Conservation (phyloP, 2,113 vertebrate genomes). For the Madoqua kirkii region DNA sequence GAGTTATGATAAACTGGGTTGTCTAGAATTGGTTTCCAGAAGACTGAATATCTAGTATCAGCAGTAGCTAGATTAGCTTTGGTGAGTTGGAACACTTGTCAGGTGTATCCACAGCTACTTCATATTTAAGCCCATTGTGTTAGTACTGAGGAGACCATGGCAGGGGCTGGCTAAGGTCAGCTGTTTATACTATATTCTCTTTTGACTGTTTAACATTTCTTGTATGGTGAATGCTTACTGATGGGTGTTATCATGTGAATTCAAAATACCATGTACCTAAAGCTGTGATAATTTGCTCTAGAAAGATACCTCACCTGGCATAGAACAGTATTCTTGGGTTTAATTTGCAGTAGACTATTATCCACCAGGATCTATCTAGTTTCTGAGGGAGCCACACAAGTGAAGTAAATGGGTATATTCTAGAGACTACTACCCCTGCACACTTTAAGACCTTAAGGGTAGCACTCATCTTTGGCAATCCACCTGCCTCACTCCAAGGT, state of each 20-base stretch:
- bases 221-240: not conserved
- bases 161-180: not conserved
- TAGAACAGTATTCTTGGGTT: not conserved
- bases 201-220: not conserved
- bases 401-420: not conserved
- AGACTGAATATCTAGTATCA: not conserved
- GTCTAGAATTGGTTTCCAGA: not conserved
- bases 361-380: not conserved
- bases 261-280: not conserved
- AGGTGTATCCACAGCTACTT: not conserved
- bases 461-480: not conserved
- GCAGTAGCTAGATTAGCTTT: not conserved
- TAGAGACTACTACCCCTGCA: not conserved
- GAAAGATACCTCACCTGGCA: not conserved
- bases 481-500: not conserved
- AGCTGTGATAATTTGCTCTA: not conserved
- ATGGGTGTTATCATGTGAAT: not conserved
- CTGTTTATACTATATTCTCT: not conserved
- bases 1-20: not conserved
- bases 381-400: not conserved
- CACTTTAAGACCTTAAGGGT: not conserved
- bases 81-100: not conserved
- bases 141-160: not conserved
- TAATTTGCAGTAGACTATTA: not conserved
- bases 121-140: not conserved